phyloP scores from a whole-genome alignment of 92 coral and sea anemone species.

The Heteractis magnifica region DNA sequence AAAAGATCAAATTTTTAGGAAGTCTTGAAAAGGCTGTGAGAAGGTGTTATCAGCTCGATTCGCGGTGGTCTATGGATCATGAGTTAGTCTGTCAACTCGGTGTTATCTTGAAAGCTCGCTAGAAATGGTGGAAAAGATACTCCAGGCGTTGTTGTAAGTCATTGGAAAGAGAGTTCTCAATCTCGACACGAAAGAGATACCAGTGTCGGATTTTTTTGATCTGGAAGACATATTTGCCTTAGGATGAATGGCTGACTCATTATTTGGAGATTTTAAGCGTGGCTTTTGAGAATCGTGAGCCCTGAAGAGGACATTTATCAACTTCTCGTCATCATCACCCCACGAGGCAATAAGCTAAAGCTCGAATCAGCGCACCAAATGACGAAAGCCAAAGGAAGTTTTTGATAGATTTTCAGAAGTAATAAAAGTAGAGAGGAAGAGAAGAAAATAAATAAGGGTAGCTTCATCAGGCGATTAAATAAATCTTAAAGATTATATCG shows the following conservation, averaged over 20 bases:
- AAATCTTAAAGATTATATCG: background rate
- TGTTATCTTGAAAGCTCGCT: background rate
- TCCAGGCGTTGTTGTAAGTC: background rate
- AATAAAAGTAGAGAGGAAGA: background rate
- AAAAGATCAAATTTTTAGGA: background rate
- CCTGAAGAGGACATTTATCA: background rate
- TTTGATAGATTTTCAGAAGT: background rate
- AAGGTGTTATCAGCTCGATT: constrained; percentile 3
- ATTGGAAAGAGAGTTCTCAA: background rate
- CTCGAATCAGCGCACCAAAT: background rate
- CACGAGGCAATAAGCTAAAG: background rate
- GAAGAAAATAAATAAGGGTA: background rate
- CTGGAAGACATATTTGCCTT: background rate
- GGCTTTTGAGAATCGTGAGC: background rate
- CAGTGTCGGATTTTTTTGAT: background rate
- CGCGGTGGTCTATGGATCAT: background rate
- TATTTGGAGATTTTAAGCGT: no score
- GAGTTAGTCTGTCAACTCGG: background rate
- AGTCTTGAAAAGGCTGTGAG: constrained; percentile 3
- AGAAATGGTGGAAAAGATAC: background rate
- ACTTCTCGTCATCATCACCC: background rate
- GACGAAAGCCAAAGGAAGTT: background rate
- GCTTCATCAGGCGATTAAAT: background rate
- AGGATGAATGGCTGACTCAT: background rate
- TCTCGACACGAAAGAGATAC: background rate